phyloP scores from a whole-genome alignment of 2,113 vertebrate genomes.

The Mormoops blainvillei region DNA sequence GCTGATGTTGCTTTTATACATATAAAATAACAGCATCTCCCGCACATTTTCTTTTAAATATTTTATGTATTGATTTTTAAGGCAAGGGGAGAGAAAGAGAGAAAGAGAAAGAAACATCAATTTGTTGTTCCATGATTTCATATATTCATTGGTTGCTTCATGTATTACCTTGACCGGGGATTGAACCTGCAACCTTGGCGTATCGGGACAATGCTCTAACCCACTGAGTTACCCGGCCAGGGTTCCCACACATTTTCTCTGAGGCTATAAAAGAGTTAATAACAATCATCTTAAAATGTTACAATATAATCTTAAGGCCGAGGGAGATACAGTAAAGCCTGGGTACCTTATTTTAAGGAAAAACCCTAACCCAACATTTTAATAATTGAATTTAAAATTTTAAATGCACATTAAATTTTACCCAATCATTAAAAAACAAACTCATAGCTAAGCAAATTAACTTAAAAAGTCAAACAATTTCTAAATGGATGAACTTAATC shows the following conservation, averaged over 20 bases:
- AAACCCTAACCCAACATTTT: slow-evolving; percentile 8
- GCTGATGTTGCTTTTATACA: not conserved
- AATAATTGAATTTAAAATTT: not conserved
- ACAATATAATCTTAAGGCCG: slow-evolving; percentile 24
- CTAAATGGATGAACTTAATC: slow-evolving; percentile 9
- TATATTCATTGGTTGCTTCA: too few species aligned
- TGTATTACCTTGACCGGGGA: too few species aligned
- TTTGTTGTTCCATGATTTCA: too few species aligned
- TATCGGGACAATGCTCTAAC: too few species aligned
- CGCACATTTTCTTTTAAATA: not conserved
- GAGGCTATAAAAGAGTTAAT: not conserved
- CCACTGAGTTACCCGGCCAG: too few species aligned
- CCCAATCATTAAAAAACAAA: slow-evolving; percentile 7
- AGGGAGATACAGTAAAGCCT: not conserved
- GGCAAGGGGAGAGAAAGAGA: too few species aligned
- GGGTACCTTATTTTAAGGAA: not conserved
- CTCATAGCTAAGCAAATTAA: slow-evolving; percentile 19
- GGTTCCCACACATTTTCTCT: not conserved
- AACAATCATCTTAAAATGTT: not conserved
- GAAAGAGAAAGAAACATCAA: too few species aligned
- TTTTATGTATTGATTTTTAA: too few species aligned
- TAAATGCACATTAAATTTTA: slow-evolving; percentile 21
- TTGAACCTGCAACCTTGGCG: too few species aligned
- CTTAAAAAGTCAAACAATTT: not conserved
- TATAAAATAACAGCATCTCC: not conserved